These are phyloP conservation scores for Labeo rohita DNA, from an alignment of 2,113 vertebrate genomes.

Conservation along the genomic window DNA sequence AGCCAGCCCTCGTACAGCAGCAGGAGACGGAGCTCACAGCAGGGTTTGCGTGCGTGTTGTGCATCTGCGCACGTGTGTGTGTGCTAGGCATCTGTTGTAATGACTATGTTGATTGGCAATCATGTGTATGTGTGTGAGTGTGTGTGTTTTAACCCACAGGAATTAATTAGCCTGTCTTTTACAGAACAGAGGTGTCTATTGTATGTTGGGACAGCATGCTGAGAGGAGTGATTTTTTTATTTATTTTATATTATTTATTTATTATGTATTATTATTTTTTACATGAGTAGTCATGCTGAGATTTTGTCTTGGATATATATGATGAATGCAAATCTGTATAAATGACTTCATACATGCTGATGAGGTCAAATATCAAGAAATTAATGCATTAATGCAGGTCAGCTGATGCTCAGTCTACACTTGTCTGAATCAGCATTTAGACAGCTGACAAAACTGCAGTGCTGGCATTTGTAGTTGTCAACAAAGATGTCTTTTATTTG, in stretches of 20 bases:
- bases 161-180: conserved; percentile 60
- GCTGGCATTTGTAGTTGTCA: background rate
- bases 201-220: conserved; percentile 50
- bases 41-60: conserved; percentile 39
- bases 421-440: conserved; percentile 9
- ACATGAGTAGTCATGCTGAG: background rate
- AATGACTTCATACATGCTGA: conserved; percentile 19
- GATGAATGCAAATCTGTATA: conserved; percentile 1
- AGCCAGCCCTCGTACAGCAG: conserved; percentile 42
- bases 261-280: background rate
- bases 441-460: background rate
- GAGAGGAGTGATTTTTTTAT: conserved; percentile 34
- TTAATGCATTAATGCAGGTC: background rate
- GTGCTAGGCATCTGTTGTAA: conserved; percentile 33
- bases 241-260: conserved; percentile 24
- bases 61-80: conserved; percentile 30
- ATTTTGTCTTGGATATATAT: conserved; percentile 35
- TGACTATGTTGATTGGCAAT: conserved; percentile 56
- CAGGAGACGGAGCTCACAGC: conserved; percentile 50
- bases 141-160: conserved; percentile 54
- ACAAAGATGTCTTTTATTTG: background rate
- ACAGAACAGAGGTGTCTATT: conserved; percentile 50
- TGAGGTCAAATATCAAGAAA: conserved; percentile 26
- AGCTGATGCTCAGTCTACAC: background rate
- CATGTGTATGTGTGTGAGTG: conserved; percentile 19